phyloP scores from a whole-genome alignment of 2,797 vertebrate genomes.

The Nannoperca australis region DNA sequence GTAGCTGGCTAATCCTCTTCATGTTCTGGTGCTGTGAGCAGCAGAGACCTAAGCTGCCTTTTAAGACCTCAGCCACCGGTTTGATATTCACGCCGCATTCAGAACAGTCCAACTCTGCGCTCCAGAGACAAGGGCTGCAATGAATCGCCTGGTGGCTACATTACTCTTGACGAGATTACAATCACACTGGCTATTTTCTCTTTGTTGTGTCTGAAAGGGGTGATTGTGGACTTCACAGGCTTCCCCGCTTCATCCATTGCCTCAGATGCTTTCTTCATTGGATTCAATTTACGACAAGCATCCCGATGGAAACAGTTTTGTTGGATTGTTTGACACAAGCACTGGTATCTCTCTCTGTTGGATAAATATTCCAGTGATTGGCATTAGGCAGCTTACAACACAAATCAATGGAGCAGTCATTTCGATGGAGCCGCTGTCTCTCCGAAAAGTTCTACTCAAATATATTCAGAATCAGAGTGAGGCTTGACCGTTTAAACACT shows the following conservation, averaged over 20 bases:
- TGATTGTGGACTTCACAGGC: slow-evolving; percentile 52
- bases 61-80: slow-evolving; percentile 76
- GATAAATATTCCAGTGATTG: slow-evolving; percentile 48
- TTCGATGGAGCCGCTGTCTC: slow-evolving; percentile 31
- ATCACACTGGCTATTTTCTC: slow-evolving; percentile 66
- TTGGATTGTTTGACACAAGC: slow-evolving; percentile 36
- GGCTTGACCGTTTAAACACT: not conserved
- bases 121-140: slow-evolving; percentile 62
- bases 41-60: slow-evolving; percentile 79
- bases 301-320: slow-evolving; percentile 41
- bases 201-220: slow-evolving; percentile 63
- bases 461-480: slow-evolving; percentile 10
- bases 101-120: slow-evolving; percentile 58
- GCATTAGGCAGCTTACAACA: slow-evolving; percentile 16
- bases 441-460: slow-evolving; percentile 22
- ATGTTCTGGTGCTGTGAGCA: slow-evolving; percentile 82
- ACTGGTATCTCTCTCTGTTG: slow-evolving; percentile 14
- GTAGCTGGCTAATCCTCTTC: slow-evolving; percentile 80
- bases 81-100: slow-evolving; percentile 77
- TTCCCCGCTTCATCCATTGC: slow-evolving; percentile 24
- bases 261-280: slow-evolving; percentile 32
- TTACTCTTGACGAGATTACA: slow-evolving; percentile 72
- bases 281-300: slow-evolving; percentile 36
- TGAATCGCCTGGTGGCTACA: slow-evolving; percentile 69
- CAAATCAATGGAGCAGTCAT: slow-evolving; percentile 39